Evolutionary conservation across 2,888 invertebrate species (phyloP).

Genomic region (Carabus problematicus): DNA sequence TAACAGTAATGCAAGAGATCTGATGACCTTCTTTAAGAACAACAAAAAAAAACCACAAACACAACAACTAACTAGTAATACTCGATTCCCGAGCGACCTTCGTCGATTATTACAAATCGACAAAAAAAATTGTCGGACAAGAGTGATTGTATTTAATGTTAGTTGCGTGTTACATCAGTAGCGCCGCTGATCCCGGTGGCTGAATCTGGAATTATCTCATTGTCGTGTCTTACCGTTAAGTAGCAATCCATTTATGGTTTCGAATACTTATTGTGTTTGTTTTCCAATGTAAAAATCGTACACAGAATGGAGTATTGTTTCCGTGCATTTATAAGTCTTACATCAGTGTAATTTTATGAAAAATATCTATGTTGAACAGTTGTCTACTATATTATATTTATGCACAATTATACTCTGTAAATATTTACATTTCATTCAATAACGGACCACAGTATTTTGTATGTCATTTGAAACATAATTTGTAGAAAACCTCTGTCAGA

Average conservation of each 20-base stretch:
- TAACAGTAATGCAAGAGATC: slow-evolving; percentile 29
- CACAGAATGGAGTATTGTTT: too few species aligned
- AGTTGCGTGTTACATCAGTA: slow-evolving; percentile 29
- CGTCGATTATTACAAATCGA: slow-evolving; percentile 35
- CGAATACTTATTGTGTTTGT: background rate
- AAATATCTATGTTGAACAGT: too few species aligned
- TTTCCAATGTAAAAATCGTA: background rate
- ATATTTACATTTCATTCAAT: too few species aligned
- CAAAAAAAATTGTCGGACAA: slow-evolving; percentile 29
- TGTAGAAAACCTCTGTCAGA: too few species aligned
- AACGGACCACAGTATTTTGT: too few species aligned
- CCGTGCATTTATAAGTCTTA: too few species aligned
- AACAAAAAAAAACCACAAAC: too few species aligned
- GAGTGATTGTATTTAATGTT: slow-evolving; percentile 28
- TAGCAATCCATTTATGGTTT: background rate
- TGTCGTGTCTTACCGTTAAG: slow-evolving; percentile 15
- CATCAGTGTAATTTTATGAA: too few species aligned
- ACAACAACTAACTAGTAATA: slow-evolving; percentile 32
- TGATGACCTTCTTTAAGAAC: slow-evolving; percentile 35
- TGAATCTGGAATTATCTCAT: slow-evolving; percentile 25
- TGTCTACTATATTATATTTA: too few species aligned
- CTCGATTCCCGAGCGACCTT: slow-evolving; percentile 25
- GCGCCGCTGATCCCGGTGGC: slow-evolving; percentile 26
- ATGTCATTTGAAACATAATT: too few species aligned
- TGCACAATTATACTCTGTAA: too few species aligned